Evolutionary conservation across 2,888 invertebrate species (phyloP), one percentile per base, ranked within the genome.

Genomic region (Mythimna pallens): DNA sequence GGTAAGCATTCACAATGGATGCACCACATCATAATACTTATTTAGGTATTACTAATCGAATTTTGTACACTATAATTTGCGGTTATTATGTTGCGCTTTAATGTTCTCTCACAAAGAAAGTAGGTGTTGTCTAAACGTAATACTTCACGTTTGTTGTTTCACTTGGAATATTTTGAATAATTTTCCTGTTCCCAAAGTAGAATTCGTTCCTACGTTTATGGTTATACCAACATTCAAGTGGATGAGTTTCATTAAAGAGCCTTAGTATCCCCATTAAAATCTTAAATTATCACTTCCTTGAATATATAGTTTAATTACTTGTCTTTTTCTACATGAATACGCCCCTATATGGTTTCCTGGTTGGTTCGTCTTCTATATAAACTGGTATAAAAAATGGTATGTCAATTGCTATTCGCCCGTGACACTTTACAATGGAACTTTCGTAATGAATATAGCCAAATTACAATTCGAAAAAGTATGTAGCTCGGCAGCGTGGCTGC

Each of bases 401-500:
- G 84, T 77, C 86, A 87, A 90, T 89, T 87, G 86, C 88, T 88
- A 89, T 87, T 88, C 70, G 82, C 82, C 83, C 84, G 88, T 86
- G 86, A 87, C 81, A 90, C 88, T 89, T 88, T 86, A 89, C 84
- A 84, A 86, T 88, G 86, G 86, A 83, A 87, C 88, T 91, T 92
- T 92, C 88, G 87, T 92, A 92, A 92, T 91, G 86, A 89, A 90
- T 91, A 89, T 91, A 89, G 88, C 90, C 90, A 90, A 91, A 92
- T 91, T 91, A 90, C 88, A 90, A 89, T 91, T 88, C 86, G 80
- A 88, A 90, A 89, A 87, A 82, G 82, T 78, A 85, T 83, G 86
- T 86, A 88, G 76, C 63, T 62, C 78, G 83, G 76, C 86, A 88
- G 68, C 63, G 62, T 80, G 84, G 76, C 82, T 70, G 88, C 85